phyloP scores from a whole-genome alignment of 1,140 invertebrate genomes.

The Heliconius himera region DNA sequence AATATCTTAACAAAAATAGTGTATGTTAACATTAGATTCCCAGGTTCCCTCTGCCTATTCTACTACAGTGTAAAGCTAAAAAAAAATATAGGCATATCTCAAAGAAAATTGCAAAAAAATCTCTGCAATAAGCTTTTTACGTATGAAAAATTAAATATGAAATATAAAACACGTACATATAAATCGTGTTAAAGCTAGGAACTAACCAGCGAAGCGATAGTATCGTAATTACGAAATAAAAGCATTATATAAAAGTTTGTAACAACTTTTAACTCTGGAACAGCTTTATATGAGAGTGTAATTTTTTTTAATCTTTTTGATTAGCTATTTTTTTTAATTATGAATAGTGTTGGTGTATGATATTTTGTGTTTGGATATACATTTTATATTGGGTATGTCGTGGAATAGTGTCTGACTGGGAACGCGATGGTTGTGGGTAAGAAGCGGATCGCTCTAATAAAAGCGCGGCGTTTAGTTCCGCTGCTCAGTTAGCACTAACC shows the following conservation, averaged over 20 bases:
- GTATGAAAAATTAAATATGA: background rate
- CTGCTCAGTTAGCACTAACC: background rate
- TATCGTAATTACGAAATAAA: conserved; percentile 11
- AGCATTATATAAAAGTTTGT: background rate
- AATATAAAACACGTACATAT: background rate
- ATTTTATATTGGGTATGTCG: too few relatives aligned
- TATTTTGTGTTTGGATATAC: background rate
- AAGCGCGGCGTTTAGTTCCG: too few relatives aligned
- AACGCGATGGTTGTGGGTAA: too few relatives aligned
- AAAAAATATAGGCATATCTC: too few relatives aligned
- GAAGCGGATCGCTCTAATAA: too few relatives aligned
- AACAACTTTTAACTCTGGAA: background rate
- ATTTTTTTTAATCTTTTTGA: background rate
- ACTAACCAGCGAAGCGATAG: conserved; percentile 3
- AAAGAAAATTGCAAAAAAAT: too few relatives aligned
- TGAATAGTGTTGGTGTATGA: background rate
- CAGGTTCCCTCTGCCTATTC: too few relatives aligned
- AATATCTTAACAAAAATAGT: too few relatives aligned
- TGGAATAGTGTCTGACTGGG: too few relatives aligned
- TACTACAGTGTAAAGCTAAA: too few relatives aligned
- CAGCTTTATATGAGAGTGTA: background rate
- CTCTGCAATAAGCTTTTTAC: background rate
- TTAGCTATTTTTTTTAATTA: background rate
- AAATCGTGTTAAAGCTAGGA: conserved; percentile 3
- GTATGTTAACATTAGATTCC: too few relatives aligned